phyloP scores from a whole-genome alignment of 2,113 vertebrate genomes.

The Dunckerocampus dactyliophorus region DNA sequence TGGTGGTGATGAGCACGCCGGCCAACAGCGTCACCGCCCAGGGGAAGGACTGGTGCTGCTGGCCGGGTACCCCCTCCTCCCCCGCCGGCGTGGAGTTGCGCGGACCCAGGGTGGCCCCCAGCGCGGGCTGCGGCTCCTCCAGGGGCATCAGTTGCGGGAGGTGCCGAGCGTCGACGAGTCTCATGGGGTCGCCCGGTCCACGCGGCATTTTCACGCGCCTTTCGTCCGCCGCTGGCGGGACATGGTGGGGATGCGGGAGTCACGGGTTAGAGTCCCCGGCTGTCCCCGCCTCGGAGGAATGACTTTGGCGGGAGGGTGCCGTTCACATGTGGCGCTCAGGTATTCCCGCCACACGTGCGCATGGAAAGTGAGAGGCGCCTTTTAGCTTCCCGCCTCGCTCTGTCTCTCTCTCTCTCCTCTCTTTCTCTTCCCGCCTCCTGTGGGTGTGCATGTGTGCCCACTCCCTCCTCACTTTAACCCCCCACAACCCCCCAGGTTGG shows the following conservation, averaged over 20 bases:
- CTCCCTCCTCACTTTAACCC: background rate
- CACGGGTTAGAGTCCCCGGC: background rate
- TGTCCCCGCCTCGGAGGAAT: background rate
- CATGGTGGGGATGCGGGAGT: background rate
- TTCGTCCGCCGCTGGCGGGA: background rate
- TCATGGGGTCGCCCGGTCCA: slow-evolving; percentile 37
- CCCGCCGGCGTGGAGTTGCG: slow-evolving; percentile 55
- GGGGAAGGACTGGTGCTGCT: slow-evolving; percentile 54
- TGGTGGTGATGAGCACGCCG: slow-evolving; percentile 77
- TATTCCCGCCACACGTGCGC: background rate
- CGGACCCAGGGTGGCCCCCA: slow-evolving; percentile 51
- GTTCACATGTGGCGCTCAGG: background rate
- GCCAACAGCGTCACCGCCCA: slow-evolving; percentile 71
- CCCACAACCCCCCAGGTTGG: background rate
- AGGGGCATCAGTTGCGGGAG: slow-evolving; percentile 63
- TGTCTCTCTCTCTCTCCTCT: background rate
- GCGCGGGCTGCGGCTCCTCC: slow-evolving; percentile 59
- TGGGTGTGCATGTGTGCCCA: background rate
- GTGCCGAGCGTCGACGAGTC: slow-evolving; percentile 48
- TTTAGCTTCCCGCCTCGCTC: background rate
- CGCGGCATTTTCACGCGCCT: slow-evolving; percentile 20
- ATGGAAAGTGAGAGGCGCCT: background rate
- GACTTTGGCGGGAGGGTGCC: too few species aligned
- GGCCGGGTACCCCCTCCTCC: slow-evolving; percentile 29
- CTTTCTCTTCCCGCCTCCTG: background rate